Conservation (phyloP, 2,888 invertebrate genomes). For the Dynastes tityus region DNA sequence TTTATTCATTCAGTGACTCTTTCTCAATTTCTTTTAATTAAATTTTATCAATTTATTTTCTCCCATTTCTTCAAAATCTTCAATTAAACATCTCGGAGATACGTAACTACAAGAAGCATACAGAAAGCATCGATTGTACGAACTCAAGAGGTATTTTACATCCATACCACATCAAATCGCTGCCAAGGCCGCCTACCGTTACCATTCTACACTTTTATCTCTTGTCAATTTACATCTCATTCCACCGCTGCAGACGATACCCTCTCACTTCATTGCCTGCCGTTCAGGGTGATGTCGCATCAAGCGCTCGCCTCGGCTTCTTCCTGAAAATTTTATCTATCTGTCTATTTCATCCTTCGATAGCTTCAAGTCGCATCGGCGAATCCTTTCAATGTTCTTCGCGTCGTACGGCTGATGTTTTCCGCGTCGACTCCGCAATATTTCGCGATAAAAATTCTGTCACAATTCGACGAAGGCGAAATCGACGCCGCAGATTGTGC, state of each 20-base stretch:
- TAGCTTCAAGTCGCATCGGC: slow-evolving; percentile 38
- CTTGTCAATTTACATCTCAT: slow-evolving; percentile 63
- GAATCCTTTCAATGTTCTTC: slow-evolving; percentile 27
- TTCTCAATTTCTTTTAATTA: too few relatives aligned
- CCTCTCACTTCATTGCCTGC: slow-evolving; percentile 57
- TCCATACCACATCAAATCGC: neutral
- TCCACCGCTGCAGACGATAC: slow-evolving; percentile 55
- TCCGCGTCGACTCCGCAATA: neutral
- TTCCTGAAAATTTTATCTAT: slow-evolving; percentile 54
- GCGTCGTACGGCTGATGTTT: slow-evolving; percentile 19
- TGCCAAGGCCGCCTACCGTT: neutral
- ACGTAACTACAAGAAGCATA: too few relatives aligned
- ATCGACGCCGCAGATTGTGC: slow-evolving; percentile 5
- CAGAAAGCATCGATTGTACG: neutral
- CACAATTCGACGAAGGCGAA: slow-evolving; percentile 6
- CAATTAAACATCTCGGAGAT: too few relatives aligned
- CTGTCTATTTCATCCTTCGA: slow-evolving; percentile 56
- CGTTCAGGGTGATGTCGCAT: slow-evolving; percentile 25
- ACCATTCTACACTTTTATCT: slow-evolving; percentile 58
- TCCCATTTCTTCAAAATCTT: neutral
- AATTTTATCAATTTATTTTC: too few relatives aligned
- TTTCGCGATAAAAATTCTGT: slow-evolving; percentile 22
- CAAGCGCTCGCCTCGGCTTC: slow-evolving; percentile 31
- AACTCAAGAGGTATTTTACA: neutral
- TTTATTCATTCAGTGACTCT: too few relatives aligned